Conservation (phyloP, 1,140 invertebrate genomes). For the Panagrolaimus sp. region DNA sequence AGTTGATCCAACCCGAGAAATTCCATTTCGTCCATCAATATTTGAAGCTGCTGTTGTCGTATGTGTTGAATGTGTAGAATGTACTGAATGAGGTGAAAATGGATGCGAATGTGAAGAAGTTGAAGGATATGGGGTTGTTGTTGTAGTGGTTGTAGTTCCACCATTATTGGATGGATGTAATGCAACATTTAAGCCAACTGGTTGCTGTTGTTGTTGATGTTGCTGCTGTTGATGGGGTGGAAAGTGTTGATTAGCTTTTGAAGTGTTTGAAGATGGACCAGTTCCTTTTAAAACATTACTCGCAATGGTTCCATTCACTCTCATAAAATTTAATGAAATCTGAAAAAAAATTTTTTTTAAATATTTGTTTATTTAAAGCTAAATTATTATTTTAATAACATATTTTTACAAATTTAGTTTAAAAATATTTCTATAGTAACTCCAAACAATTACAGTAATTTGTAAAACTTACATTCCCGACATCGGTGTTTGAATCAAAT, state of each 20-base stretch:
- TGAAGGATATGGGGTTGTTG: not conserved
- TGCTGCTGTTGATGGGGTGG: conserved; percentile 19
- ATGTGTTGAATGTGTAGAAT: too few relatives aligned
- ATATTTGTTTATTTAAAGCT: conserved; percentile 6
- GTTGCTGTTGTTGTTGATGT: not conserved
- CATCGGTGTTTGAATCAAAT: conserved; percentile 46
- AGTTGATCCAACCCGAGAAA: too few relatives aligned
- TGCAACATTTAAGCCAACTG: conserved; percentile 9
- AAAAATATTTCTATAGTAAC: too few relatives aligned
- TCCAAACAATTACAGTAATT: too few relatives aligned
- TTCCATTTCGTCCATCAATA: too few relatives aligned
- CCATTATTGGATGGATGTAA: conserved; percentile 1
- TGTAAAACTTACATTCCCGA: conserved; percentile 33
- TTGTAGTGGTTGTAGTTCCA: not conserved
- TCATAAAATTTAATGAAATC: conserved; percentile 45
- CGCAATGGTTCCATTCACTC: conserved; percentile 33
- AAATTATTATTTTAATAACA: conserved; percentile 13
- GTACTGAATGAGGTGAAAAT: too few relatives aligned
- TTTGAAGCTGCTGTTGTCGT: too few relatives aligned
- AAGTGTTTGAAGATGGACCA: conserved; percentile 19
- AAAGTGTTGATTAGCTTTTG: conserved; percentile 33
- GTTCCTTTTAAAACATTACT: conserved; percentile 13
- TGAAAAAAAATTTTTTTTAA: conserved; percentile 15
- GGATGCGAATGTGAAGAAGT: not conserved
- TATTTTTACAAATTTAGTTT: not conserved